Evolutionary conservation across 2,888 invertebrate species (phyloP).

Genomic region (Ormyrus thymus): DNA sequence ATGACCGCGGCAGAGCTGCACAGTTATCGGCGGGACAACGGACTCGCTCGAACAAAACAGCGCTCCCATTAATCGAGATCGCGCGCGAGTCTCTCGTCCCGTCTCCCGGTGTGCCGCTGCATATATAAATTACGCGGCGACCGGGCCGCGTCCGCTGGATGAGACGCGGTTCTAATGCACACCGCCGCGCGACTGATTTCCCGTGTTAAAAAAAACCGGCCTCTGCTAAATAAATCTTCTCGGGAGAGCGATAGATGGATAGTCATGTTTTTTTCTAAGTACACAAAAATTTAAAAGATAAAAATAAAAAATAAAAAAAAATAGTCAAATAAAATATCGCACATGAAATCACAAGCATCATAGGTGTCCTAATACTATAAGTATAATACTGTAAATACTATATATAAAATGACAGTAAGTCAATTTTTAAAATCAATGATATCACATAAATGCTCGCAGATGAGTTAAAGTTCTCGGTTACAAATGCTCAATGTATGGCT

Average conservation of each 20-base stretch:
- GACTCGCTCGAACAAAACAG: constrained; percentile 20
- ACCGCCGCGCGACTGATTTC: not conserved
- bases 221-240: constrained; percentile 11
- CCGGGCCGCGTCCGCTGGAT: constrained; percentile 17
- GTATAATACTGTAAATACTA: too few species aligned
- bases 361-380: too few species aligned
- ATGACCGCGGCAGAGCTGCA: not conserved
- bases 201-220: not conserved
- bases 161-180: constrained; percentile 19
- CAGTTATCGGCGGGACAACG: not conserved
- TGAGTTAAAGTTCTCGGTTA: too few species aligned
- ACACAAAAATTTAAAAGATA: too few species aligned
- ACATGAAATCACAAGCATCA: too few species aligned
- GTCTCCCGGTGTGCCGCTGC: constrained; percentile 10
- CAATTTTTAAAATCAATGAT: too few species aligned
- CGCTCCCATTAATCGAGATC: constrained; percentile 40
- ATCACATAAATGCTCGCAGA: too few species aligned
- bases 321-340: too few species aligned
- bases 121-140: constrained; percentile 16
- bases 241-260: not conserved
- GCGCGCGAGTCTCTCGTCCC: constrained; percentile 30
- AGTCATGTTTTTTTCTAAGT: too few species aligned
- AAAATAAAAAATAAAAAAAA: too few species aligned
- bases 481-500: too few species aligned
- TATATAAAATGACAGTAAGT: too few species aligned